Conservation (phyloP, 2,888 invertebrate species). For the Adelphocoris suturalis region DNA sequence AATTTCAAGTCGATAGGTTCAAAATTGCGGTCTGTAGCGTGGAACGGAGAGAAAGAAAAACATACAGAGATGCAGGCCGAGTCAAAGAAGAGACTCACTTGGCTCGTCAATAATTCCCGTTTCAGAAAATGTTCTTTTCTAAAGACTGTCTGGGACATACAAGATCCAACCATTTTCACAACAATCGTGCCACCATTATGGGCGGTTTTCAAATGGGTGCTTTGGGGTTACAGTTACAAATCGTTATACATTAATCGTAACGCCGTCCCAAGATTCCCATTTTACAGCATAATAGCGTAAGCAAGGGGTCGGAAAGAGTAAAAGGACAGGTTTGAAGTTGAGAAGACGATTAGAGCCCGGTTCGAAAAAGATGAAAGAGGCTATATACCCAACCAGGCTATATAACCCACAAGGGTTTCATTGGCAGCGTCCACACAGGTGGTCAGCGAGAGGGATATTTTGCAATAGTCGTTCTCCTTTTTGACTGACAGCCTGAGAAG, state of each 20-base stretch:
- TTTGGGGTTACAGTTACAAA: background rate
- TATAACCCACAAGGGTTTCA: background rate
- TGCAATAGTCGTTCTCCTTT: background rate
- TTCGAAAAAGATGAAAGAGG: conserved; percentile 1
- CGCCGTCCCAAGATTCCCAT: background rate
- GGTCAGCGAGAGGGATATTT: background rate
- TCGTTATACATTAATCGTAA: background rate
- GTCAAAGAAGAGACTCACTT: too few species aligned
- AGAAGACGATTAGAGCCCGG: background rate
- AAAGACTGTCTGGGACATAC: too few species aligned
- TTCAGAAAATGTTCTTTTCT: too few species aligned
- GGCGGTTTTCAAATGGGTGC: too few species aligned
- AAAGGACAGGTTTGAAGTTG: background rate
- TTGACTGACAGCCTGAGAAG: conserved; percentile 28
- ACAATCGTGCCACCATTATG: too few species aligned
- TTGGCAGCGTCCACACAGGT: background rate
- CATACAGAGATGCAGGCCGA: too few species aligned
- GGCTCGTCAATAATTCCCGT: too few species aligned
- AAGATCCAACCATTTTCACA: too few species aligned
- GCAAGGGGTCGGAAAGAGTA: background rate
- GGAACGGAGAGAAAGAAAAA: too few species aligned
- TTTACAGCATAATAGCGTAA: background rate
- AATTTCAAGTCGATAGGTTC: too few species aligned
- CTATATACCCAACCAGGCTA: background rate
- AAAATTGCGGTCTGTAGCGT: too few species aligned